Conservation (phyloP, 2,113 vertebrate species). For the Paedocypris sp. region DNA sequence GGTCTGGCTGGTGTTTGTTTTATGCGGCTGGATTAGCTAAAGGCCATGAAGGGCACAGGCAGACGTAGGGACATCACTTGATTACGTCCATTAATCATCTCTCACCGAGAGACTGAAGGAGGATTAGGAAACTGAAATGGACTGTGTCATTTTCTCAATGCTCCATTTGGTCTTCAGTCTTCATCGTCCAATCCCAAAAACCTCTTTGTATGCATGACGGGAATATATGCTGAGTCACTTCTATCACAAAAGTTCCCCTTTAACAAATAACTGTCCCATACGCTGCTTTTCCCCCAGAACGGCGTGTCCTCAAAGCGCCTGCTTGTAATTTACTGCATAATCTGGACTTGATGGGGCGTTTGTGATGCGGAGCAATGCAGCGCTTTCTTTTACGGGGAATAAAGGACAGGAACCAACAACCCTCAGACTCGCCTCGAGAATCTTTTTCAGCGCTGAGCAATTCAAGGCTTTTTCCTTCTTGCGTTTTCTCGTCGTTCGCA, state of each 20-base stretch:
- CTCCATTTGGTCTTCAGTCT: constrained; percentile 48
- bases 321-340: not conserved
- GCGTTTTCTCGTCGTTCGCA: not conserved
- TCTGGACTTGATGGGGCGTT: not conserved
- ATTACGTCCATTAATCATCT: constrained; percentile 57
- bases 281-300: not conserved
- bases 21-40: constrained; percentile 42
- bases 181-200: constrained; percentile 36
- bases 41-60: constrained; percentile 40
- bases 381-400: not conserved
- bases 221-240: constrained; percentile 31
- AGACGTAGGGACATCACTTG: constrained; percentile 43
- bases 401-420: not conserved
- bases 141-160: constrained; percentile 41
- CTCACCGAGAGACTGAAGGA: constrained; percentile 28
- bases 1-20: constrained; percentile 45
- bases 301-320: not conserved
- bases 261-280: not conserved
- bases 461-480: not conserved
- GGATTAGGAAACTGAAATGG: constrained; percentile 41
- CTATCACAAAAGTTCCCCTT: constrained; percentile 26
- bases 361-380: not conserved
- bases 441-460: not conserved
- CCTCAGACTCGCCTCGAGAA: not conserved
- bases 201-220: constrained; percentile 22